Conservation (phyloP, 2,113 vertebrate genomes). For the Marcusenius ussheri region DNA sequence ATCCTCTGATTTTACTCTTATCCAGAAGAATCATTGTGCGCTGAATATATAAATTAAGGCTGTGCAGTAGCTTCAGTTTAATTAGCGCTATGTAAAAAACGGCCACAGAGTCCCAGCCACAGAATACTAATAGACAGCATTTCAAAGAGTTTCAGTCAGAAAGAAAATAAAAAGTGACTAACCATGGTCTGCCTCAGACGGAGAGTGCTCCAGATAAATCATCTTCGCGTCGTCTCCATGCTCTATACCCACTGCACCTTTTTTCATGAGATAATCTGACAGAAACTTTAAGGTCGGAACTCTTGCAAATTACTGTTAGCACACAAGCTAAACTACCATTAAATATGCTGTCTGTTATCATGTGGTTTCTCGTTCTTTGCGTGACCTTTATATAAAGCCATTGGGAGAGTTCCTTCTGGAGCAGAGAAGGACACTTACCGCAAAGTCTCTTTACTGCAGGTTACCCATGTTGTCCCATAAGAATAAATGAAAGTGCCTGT, state of each 20-base stretch:
- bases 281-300: background rate
- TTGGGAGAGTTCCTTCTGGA: background rate
- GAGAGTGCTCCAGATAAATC: slow-evolving; percentile 26
- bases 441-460: background rate
- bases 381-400: background rate
- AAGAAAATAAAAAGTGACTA: slow-evolving; percentile 31
- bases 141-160: slow-evolving; percentile 22
- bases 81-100: slow-evolving; percentile 7
- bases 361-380: background rate
- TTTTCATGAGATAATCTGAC: slow-evolving; percentile 8
- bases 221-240: slow-evolving; percentile 17
- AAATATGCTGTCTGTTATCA: background rate
- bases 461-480: slow-evolving; percentile 2
- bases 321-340: background rate
- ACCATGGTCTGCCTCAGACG: slow-evolving; percentile 17
- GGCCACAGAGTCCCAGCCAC: background rate
- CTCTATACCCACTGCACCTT: background rate
- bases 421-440: background rate
- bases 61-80: background rate
- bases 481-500: background rate
- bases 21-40: background rate
- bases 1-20: background rate
- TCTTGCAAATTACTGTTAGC: background rate
- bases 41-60: background rate
- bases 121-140: slow-evolving; percentile 24